Base-by-base conservation (phyloP, 2,888 invertebrate genomes). In the Eristalis tenax region DNA sequence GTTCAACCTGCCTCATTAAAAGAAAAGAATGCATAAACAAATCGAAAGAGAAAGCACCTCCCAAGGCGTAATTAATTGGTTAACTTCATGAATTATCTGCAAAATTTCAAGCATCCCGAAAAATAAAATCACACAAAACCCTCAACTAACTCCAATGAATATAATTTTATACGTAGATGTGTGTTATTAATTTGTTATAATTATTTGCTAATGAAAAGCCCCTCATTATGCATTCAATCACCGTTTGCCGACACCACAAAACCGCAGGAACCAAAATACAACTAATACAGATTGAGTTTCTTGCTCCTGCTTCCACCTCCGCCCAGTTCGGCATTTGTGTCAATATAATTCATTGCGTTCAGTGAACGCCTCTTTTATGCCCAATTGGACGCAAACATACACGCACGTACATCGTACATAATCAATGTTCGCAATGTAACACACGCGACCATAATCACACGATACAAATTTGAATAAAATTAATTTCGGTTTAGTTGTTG, bases 401-500 rank as follows among this genome's bases (percentile, higher is more conserved):
- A 83, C 83, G 71, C 76, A 77, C 76, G 70, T 71, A 73, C 26
- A 22, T 23, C 11, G 79, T 79, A 76, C 86, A 80, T 73, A 73
- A 73, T 38, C 87, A 80, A 77, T 87, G 32, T 87, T 80, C 18
- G 83, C 68, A 71, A 35, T 73, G 76, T 83, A 73, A 87, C 87
- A 79, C 69, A 59, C 69, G 80, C 80, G 56, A 75, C 83, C 86
- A 78, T 83, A 87, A 83, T 87, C 83, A 76, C 79, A 76, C 71
- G 79, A 73, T 80, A 76, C 74, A 84, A 88, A 84, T 89, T 88
- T 79, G 84, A 88, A 88, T 88, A 82, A 89, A 88, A 89, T 89
- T 88, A 89, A 89, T 89, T 88, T 89, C 80, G 83, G 88, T 86
- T 86, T 87, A 89, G 83, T 84, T 88, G 83, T 77, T 87, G 79